Percentiles rank a stretch among this genome's conserved stretches.
These are phyloP conservation scores for Misgurnus mizolepis DNA, from an alignment of 2,113 vertebrate species.

Conservation along the genomic window DNA sequence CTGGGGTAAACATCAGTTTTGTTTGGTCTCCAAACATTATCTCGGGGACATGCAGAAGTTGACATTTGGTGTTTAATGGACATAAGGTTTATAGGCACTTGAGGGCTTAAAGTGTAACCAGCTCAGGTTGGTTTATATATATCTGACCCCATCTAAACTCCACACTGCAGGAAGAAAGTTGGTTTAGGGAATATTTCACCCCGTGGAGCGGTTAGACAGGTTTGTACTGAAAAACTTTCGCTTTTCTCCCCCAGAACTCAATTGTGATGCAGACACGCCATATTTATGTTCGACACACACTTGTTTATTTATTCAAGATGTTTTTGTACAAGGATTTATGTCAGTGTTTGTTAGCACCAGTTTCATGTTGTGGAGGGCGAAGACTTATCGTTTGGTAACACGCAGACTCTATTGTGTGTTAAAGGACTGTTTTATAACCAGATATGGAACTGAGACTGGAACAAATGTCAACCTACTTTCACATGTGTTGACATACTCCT, in stretches of 20 bases:
- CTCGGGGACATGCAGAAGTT: neutral
- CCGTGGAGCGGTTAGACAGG: neutral
- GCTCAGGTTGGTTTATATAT: neutral
- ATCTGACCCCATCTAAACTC: neutral
- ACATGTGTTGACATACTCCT: neutral
- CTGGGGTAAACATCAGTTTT: neutral
- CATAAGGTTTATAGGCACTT: neutral
- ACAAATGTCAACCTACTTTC: conserved; percentile 36
- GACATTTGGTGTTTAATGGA: neutral
- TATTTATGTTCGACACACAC: no score
- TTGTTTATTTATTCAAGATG: no score
- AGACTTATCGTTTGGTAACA: conserved; percentile 40
- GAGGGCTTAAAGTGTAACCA: neutral
- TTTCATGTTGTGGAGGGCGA: neutral
- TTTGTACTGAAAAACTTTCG: neutral
- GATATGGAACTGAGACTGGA: conserved; percentile 15
- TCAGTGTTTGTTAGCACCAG: neutral
- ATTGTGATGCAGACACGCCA: neutral
- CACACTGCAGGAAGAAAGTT: neutral
- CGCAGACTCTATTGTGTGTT: neutral
- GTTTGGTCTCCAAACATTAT: conserved; percentile 15
- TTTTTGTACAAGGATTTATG: neutral
- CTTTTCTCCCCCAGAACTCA: neutral
- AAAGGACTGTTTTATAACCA: neutral
- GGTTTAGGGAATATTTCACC: neutral